These are phyloP conservation scores for Dilophus febrilis DNA, from an alignment of 2,888 invertebrate species.

Conservation along the genomic window DNA sequence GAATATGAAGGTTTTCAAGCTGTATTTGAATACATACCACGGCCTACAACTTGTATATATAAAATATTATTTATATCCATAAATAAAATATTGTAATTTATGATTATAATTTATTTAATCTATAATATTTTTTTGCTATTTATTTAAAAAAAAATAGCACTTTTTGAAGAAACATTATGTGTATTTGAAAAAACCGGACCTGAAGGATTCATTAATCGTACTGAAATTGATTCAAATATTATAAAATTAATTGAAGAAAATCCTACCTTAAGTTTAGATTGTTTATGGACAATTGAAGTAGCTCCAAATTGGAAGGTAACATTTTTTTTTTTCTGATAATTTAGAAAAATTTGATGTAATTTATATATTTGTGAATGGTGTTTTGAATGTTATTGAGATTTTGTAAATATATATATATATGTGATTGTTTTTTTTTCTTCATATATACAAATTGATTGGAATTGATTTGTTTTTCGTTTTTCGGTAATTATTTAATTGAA, in stretches of 20 bases:
- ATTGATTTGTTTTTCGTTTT: too few relatives aligned
- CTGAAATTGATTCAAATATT: slow-evolving; percentile 30
- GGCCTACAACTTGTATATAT: slow-evolving; percentile 38
- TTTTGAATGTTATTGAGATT: too few relatives aligned
- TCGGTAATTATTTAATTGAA: too few relatives aligned
- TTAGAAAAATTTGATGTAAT: too few relatives aligned
- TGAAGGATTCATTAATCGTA: slow-evolving; percentile 38
- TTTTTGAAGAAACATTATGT: slow-evolving; percentile 34
- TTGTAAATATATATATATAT: too few relatives aligned
- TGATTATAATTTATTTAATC: too few relatives aligned
- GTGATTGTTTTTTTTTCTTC: too few relatives aligned
- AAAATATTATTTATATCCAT: too few relatives aligned
- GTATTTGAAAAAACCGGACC: slow-evolving; percentile 34
- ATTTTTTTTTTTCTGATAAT: slow-evolving; percentile 9
- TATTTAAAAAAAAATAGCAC: slow-evolving; percentile 2
- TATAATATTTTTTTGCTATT: neutral
- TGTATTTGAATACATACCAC: slow-evolving; percentile 47
- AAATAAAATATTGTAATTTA: too few relatives aligned
- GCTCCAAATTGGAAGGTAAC: slow-evolving; percentile 45
- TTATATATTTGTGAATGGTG: too few relatives aligned
- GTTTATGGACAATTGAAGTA: slow-evolving; percentile 56
- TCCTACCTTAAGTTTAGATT: slow-evolving; percentile 33
- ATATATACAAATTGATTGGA: too few relatives aligned
- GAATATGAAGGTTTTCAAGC: slow-evolving; percentile 64
- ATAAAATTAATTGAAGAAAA: neutral